phyloP scores from a whole-genome alignment of 2,113 vertebrate genomes.

The Dendrocopos noguchii region DNA sequence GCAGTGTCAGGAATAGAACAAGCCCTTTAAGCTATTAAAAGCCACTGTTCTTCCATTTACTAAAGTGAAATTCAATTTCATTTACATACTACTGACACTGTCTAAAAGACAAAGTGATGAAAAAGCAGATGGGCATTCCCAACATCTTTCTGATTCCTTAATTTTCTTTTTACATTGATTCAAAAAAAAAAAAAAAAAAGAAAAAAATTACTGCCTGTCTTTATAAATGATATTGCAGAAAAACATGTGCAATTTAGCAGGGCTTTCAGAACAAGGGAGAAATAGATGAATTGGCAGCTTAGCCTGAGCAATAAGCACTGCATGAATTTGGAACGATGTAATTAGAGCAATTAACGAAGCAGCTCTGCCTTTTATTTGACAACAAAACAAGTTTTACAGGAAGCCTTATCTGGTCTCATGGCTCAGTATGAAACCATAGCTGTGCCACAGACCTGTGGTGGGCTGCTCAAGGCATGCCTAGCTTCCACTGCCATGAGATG shows the following conservation, averaged over 20 bases:
- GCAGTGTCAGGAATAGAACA: background rate
- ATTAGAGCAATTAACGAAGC: background rate
- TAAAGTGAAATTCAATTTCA: background rate
- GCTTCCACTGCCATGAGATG: background rate
- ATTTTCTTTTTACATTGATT: background rate
- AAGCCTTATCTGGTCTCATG: background rate
- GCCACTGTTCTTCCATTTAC: background rate
- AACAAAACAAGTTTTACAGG: no score
- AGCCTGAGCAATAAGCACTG: rapidly evolving
- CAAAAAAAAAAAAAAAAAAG: background rate
- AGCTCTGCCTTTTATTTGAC: background rate
- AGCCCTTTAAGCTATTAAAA: background rate
- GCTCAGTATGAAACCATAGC: background rate
- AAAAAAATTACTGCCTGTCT: background rate
- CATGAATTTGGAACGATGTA: background rate
- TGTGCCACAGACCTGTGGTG: rapidly evolving
- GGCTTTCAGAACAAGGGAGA: background rate
- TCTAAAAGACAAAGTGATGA: background rate
- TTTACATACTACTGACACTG: background rate
- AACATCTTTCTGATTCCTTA: background rate
- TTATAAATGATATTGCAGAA: background rate
- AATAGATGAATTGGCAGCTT: rapidly evolving
- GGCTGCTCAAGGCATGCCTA: rapidly evolving
- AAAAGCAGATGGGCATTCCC: background rate
- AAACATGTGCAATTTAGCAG: background rate